A percentile compares a stretch with the other conserved stretches of the same genome.
These are phyloP conservation scores for Chloroceryle aenea DNA, from an alignment of 2,113 vertebrate species.

Conservation along the genomic window DNA sequence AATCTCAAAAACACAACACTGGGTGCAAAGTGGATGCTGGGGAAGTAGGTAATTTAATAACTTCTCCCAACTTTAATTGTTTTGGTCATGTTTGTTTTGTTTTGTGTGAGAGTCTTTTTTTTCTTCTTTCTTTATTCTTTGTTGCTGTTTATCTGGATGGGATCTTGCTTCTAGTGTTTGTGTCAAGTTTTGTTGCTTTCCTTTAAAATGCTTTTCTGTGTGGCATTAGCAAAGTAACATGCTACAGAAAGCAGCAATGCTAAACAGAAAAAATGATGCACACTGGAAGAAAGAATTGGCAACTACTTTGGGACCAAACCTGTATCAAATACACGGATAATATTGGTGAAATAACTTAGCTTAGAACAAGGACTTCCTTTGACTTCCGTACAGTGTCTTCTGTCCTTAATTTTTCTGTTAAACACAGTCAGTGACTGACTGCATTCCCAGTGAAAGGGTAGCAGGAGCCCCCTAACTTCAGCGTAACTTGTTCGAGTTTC, in stretches of 20 bases:
- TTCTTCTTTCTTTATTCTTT: neutral
- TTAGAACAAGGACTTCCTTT: rapidly evolving
- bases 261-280: neutral
- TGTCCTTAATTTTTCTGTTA: neutral
- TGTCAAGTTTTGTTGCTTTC: neutral
- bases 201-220: neutral
- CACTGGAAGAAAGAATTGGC: neutral
- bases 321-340: neutral
- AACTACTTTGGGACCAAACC: neutral
- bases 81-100: neutral
- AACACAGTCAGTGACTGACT: neutral
- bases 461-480: neutral
- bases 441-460: neutral
- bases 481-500: neutral
- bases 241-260: neutral
- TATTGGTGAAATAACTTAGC: neutral
- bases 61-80: neutral
- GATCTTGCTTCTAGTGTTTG: neutral
- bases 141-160: neutral
- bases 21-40: neutral
- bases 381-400: neutral
- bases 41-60: neutral
- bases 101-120: too few relatives aligned
- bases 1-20: neutral
- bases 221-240: neutral